A percentile compares a stretch with the other conserved stretches of the same genome.
phyloP scores from a whole-genome alignment of 1,140 invertebrate genomes.

The Heliothis subflexa region DNA sequence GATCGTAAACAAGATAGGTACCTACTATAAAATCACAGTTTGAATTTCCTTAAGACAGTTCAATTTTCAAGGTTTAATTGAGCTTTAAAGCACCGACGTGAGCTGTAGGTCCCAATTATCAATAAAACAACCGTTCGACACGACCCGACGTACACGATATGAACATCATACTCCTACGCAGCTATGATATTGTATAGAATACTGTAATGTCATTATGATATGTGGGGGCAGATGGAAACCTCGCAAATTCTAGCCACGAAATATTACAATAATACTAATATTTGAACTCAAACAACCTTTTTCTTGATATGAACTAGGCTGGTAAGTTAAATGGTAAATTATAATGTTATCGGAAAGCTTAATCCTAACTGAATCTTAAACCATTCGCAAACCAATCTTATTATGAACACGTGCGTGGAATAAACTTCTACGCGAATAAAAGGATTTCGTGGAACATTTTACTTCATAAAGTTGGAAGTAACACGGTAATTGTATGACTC shows the following conservation, averaged over 20 bases:
- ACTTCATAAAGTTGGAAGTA: background rate
- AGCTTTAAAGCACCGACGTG: constrained; percentile 55
- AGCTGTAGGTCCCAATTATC: constrained; percentile 55
- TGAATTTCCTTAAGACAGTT: constrained; percentile 61
- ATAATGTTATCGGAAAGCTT: background rate
- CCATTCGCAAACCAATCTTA: background rate
- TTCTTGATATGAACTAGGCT: background rate
- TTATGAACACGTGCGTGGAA: constrained; percentile 16
- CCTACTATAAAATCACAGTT: constrained; percentile 59
- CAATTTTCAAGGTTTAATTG: constrained; percentile 65
- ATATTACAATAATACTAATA: too few relatives aligned
- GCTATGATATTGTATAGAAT: constrained; percentile 12
- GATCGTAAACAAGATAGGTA: constrained; percentile 52
- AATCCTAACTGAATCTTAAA: background rate
- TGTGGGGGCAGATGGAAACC: constrained; percentile 3
- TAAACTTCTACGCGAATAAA: background rate
- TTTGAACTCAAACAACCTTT: too few relatives aligned
- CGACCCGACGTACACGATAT: constrained; percentile 27
- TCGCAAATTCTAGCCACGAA: constrained; percentile 20
- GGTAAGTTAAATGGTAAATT: background rate
- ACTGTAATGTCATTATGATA: constrained; percentile 44
- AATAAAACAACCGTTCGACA: constrained; percentile 62
- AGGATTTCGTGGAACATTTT: background rate
- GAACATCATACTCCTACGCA: constrained; percentile 42
- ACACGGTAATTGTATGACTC: constrained; percentile 10